Percentiles rank a stretch among this genome's conserved stretches.
These are phyloP conservation scores for Microtus richardsoni DNA, from an alignment of 2,113 vertebrate genomes.

Conservation along the genomic window DNA sequence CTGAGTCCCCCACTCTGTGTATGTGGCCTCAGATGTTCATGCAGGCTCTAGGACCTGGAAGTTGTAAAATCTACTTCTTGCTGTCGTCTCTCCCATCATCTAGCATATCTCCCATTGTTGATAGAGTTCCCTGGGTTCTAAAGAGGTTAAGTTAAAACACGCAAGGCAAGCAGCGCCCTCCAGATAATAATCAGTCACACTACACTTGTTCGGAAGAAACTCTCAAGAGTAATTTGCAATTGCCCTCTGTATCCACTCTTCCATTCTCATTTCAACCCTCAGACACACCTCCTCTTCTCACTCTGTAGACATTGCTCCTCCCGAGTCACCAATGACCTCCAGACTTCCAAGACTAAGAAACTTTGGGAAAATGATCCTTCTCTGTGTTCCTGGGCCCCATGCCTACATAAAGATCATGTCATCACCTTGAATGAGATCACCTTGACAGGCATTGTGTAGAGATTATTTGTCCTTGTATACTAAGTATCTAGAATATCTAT, in stretches of 20 bases:
- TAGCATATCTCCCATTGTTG: background rate
- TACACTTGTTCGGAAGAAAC: background rate
- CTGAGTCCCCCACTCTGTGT: background rate
- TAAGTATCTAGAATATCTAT: background rate
- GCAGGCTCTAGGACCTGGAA: background rate
- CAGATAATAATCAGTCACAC: background rate
- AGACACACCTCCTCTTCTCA: background rate
- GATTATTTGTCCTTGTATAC: background rate
- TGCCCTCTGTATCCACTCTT: background rate
- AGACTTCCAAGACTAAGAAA: background rate
- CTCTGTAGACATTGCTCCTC: background rate
- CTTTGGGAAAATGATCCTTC: background rate
- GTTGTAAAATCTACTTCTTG: background rate
- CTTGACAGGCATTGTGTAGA: background rate
- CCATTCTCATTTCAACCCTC: background rate
- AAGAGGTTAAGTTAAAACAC: background rate
- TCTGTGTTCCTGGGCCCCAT: background rate
- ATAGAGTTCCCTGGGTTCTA: background rate
- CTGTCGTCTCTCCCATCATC: background rate
- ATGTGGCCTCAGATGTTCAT: background rate
- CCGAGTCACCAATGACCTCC: background rate
- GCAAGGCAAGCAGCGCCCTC: background rate
- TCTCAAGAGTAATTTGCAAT: background rate
- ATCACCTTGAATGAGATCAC: background rate
- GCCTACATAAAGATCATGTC: background rate